A percentile compares a stretch with the other conserved stretches of the same genome.
These are phyloP conservation scores for Octodonta nipae DNA, from an alignment of 2,888 invertebrate species.

Conservation along the genomic window DNA sequence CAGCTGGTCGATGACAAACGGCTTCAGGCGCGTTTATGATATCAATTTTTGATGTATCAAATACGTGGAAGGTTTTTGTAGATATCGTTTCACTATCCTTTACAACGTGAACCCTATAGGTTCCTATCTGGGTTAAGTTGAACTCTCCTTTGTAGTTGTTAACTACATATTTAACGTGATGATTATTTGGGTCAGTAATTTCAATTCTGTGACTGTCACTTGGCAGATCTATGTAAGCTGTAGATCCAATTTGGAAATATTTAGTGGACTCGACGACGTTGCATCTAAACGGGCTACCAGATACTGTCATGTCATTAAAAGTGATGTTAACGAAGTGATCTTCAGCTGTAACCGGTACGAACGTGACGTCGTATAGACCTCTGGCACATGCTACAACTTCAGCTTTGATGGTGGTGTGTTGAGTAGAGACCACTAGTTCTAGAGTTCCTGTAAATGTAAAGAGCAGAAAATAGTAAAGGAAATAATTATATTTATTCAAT, in stretches of 20 bases:
- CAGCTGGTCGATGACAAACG: slow-evolving; percentile 67
- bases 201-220: slow-evolving; percentile 51
- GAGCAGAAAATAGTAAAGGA: too few relatives aligned
- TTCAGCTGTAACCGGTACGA: slow-evolving; percentile 77
- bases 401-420: slow-evolving; percentile 71
- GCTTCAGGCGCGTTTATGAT: slow-evolving; percentile 45
- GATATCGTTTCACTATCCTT: slow-evolving; percentile 26
- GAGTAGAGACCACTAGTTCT: slow-evolving; percentile 81
- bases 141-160: slow-evolving; percentile 34
- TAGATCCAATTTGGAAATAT: slow-evolving; percentile 53
- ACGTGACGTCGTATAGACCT: slow-evolving; percentile 84
- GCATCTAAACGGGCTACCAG: slow-evolving; percentile 83
- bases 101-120: slow-evolving; percentile 22
- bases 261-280: slow-evolving; percentile 52
- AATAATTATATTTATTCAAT: too few relatives aligned
- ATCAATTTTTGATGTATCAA: slow-evolving; percentile 50
- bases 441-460: slow-evolving; percentile 48
- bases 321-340: slow-evolving; percentile 87
- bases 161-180: slow-evolving; percentile 33
- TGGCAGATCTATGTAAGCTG: slow-evolving; percentile 44
- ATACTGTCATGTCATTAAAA: slow-evolving; percentile 83
- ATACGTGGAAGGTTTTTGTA: slow-evolving; percentile 47
- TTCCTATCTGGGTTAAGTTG: slow-evolving; percentile 46
- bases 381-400: slow-evolving; percentile 80
- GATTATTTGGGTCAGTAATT: slow-evolving; percentile 52